Evolutionary conservation across 2,113 vertebrate genomes (phyloP).

Genomic region (Monarcha castaneiventris): DNA sequence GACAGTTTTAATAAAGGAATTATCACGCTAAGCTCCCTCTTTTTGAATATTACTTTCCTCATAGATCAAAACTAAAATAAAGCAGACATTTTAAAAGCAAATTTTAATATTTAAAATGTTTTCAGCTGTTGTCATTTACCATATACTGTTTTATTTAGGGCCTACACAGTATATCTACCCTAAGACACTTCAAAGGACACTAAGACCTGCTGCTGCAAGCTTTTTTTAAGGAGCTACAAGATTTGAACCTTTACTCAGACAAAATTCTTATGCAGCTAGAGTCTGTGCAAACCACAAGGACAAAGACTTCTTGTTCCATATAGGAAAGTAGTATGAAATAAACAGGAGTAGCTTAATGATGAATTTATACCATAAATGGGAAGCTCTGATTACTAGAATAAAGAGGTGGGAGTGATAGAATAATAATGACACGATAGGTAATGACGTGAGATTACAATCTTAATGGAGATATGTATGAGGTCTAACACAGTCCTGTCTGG

Average conservation of each 20-base stretch:
- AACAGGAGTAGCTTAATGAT: background rate
- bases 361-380: background rate
- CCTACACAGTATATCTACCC: background rate
- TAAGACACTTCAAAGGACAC: background rate
- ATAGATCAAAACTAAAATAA: background rate
- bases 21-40: background rate
- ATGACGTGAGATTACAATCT: background rate
- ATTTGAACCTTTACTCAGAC: background rate
- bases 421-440: background rate
- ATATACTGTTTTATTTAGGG: background rate
- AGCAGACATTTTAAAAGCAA: background rate
- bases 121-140: background rate
- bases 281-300: background rate
- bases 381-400: background rate
- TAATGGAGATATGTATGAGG: background rate
- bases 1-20: background rate
- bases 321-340: background rate
- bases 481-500: background rate
- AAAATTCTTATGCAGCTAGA: background rate
- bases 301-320: background rate
- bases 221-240: background rate
- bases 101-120: background rate
- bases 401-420: background rate
- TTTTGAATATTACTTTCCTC: background rate
- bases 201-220: background rate